Evolutionary conservation across 2,113 vertebrate species (phyloP).

Genomic region (Chamaetylas fuelleborni): DNA sequence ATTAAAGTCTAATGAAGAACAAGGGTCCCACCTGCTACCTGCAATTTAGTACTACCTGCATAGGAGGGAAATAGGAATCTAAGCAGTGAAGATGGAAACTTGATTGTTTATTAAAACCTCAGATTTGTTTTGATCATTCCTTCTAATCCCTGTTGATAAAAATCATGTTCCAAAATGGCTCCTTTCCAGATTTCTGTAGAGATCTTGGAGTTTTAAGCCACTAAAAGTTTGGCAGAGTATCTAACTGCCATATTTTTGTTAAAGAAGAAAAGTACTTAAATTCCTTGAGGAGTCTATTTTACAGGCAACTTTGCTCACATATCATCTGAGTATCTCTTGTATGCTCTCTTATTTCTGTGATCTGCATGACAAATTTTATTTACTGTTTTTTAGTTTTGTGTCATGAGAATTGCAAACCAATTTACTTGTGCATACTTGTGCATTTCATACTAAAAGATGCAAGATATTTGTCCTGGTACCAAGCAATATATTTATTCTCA

Average conservation of each 20-base stretch:
- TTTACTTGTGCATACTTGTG: background rate
- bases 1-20: slow-evolving; percentile 36
- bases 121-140: background rate
- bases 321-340: background rate
- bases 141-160: slow-evolving; percentile 3
- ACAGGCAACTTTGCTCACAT: background rate
- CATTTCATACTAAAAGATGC: background rate
- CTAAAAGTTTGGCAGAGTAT: background rate
- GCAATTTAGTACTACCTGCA: background rate
- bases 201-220: background rate
- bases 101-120: slow-evolving; percentile 7
- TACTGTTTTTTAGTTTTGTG: background rate
- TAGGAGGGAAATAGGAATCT: background rate
- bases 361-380: background rate
- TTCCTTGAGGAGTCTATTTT: background rate
- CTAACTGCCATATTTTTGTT: background rate
- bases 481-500: background rate
- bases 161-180: background rate
- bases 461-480: background rate
- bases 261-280: background rate
- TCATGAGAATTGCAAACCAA: background rate
- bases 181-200: background rate
- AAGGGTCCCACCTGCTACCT: slow-evolving; percentile 31
- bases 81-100: background rate
- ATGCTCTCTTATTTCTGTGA: background rate